These are phyloP conservation scores for Trissonchulus latispiculum DNA, from an alignment of 2,888 invertebrate species.

Conservation along the genomic window DNA sequence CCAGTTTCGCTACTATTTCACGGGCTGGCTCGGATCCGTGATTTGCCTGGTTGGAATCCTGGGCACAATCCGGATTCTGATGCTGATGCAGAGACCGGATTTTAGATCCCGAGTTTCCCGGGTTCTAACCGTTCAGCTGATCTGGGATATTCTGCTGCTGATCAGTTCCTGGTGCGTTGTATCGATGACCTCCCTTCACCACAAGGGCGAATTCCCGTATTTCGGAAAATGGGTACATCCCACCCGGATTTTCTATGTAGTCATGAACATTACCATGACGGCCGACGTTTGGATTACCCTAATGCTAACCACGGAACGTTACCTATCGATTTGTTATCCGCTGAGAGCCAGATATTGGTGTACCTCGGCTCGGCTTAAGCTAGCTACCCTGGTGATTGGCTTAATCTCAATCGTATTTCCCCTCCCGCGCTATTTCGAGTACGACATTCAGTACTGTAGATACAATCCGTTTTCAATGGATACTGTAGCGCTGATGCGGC, in stretches of 20 bases:
- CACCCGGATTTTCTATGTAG: not conserved
- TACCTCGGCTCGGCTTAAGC: not conserved
- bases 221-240: not conserved
- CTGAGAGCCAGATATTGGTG: not conserved
- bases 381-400: not conserved
- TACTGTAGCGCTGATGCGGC: not conserved
- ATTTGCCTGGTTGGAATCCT: not conserved
- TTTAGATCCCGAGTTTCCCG: not conserved
- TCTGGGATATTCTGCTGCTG: not conserved
- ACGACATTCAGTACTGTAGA: not conserved
- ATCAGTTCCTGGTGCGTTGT: not conserved
- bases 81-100: too few species aligned
- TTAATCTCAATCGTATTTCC: not conserved
- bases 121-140: not conserved
- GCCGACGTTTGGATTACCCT: constrained; percentile 13
- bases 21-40: not conserved
- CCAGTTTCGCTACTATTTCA: not conserved
- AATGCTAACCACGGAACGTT: constrained; percentile 7
- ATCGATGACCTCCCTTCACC: not conserved
- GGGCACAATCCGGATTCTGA: not conserved
- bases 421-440: constrained; percentile 8
- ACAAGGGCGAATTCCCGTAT: not conserved
- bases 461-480: not conserved
- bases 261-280: constrained; percentile 12
- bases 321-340: constrained; percentile 9